phyloP scores from a whole-genome alignment of 2,797 vertebrate species.

The Sphenodon punctatus region DNA sequence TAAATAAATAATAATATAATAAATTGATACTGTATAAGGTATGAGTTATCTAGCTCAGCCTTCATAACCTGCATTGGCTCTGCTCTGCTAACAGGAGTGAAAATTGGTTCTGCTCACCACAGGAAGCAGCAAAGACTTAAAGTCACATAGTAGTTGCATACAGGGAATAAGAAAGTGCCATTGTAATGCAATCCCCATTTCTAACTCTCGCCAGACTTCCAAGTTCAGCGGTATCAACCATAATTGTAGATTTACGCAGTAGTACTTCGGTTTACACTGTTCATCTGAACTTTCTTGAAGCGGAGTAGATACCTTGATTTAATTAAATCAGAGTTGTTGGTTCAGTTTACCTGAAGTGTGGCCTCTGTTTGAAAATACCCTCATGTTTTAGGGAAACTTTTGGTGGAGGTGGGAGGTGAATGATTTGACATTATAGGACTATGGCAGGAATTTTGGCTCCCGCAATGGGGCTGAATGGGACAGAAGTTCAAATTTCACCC shows the following conservation, averaged over 20 bases:
- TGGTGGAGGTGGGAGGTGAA: too few species aligned
- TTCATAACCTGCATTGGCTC: neutral
- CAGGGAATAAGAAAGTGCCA: neutral
- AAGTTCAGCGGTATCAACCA: neutral
- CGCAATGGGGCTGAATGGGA: neutral
- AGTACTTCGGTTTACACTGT: too few species aligned
- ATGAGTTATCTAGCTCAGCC: neutral
- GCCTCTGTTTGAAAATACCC: neutral
- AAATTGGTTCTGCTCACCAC: neutral
- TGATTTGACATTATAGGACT: neutral
- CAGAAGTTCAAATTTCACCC: too few species aligned
- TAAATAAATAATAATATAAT: too few species aligned
- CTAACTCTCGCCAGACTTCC: neutral
- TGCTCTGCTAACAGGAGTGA: neutral
- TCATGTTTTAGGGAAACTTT: neutral
- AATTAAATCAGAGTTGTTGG: too few species aligned
- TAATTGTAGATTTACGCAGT: too few species aligned
- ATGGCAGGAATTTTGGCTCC: neutral
- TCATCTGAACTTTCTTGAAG: too few species aligned
- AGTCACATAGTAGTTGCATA: neutral
- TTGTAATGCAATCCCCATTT: neutral
- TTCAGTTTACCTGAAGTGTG: too few species aligned
- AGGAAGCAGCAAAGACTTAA: neutral
- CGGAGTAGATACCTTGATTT: too few species aligned
- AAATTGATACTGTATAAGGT: too few species aligned